phyloP scores from a whole-genome alignment of 2,113 vertebrate genomes.

The Lepidothrix coronata region DNA sequence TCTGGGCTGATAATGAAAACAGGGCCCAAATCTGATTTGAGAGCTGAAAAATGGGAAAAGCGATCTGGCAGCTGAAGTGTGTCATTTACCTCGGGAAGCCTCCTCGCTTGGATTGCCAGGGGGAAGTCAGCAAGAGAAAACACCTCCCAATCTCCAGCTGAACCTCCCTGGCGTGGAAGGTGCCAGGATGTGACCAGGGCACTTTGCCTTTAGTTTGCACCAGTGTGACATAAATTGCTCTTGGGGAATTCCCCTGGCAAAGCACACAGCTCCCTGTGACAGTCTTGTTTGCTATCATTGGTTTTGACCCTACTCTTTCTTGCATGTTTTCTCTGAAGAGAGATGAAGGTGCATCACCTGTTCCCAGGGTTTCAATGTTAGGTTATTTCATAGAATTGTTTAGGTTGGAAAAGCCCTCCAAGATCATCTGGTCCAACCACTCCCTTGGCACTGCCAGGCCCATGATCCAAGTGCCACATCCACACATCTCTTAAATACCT shows the following conservation, averaged over 20 bases:
- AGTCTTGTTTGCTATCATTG: fast-evolving
- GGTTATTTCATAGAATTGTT: neutral
- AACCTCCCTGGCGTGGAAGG: fast-evolving
- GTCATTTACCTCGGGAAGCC: neutral
- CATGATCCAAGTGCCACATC: neutral
- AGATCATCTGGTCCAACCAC: neutral
- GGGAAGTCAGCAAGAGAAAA: neutral
- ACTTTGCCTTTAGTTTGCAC: neutral
- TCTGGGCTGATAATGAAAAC: neutral
- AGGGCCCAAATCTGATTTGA: neutral
- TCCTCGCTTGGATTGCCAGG: neutral
- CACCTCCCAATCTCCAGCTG: neutral
- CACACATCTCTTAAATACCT: neutral
- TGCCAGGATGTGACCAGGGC: neutral
- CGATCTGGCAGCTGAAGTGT: neutral
- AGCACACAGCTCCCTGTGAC: neutral
- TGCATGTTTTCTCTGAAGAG: neutral
- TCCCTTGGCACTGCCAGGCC: neutral
- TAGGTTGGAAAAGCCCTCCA: neutral
- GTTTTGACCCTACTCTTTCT: no score
- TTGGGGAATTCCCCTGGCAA: neutral
- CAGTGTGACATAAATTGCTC: neutral
- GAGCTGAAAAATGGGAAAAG: neutral
- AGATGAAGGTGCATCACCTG: fast-evolving
- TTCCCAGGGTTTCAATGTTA: fast-evolving